Base-by-base conservation (phyloP, 2,797 vertebrate species). In the Fundulus diaphanus region DNA sequence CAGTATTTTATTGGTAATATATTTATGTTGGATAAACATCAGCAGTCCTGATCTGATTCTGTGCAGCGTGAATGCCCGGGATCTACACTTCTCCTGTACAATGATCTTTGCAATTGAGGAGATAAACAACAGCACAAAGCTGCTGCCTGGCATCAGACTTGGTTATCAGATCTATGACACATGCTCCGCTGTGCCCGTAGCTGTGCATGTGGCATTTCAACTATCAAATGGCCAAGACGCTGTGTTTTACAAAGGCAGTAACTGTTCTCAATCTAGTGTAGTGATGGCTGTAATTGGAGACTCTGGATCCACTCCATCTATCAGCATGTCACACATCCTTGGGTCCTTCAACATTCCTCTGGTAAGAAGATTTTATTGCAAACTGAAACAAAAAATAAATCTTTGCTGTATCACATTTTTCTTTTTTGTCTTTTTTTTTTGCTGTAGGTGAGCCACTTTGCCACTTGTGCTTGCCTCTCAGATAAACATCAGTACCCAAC, bases 121-220 rank as follows among this genome's bases (percentile, higher is more conserved):
- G 66, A 91, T 93, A 8, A 93, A 93, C 78, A 90, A 90, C 87
- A 92, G 87, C 61, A 73, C 82, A 0, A 51, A 82, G 20, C 87
- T 93, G 27, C 81, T 93, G 46, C 92, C 92, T 0, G 87, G 85
- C 2, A 37, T 92, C 31, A 86, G 1, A 6, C 81, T 93, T 4
- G 92, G 92, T 44, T 92, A 92, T 78, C 79, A 72, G 49, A 90
- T 93, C 72, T 81, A 93, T 1, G 93, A 93, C 77, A 88, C 91
- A 0, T 94, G 93, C 31, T 31, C 68, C 0, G 31, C 68, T 12
- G 68, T 49, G 20, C 46, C 27, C 20, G n/a, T 69, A 24, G 46
- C 46, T 5, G 46, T 33, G 0, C 68, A 51, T 31, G 29, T 51
- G 20, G 46, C 20, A 24, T 51, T 69, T 69, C 68, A 69, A n/a